Base-by-base conservation (phyloP, 1,140 invertebrate species). In the Drusus annulatus region DNA sequence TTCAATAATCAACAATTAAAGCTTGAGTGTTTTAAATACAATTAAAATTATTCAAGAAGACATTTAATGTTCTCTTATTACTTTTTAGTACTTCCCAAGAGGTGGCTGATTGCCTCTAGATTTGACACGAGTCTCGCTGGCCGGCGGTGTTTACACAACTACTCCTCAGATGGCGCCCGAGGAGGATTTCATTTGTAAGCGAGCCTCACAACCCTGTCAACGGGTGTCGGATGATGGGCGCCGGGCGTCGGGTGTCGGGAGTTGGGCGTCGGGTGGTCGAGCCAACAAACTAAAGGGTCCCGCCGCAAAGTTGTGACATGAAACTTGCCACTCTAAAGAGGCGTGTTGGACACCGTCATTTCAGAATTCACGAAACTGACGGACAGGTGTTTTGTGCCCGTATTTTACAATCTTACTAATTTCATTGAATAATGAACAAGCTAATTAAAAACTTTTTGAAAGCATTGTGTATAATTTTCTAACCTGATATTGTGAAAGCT, bases 171-270 rank as follows among this genome's bases (percentile, higher is more conserved):
- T 36, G 31, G 2, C 21, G 13, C n/a, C 54, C 8, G 16, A 71
- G 31, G 16, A 17, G 45, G 45, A 74, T 21, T 75, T 75, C 52
- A 75, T 75, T 58, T 58, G 73, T 75, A 75, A 75, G 21, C 16
- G 25, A 58, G 58, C 51, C 28, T 58, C 21, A 31, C 56, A 60
- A 7, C 52, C 21, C 52, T 60, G 73, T 75, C 73, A 60, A 6
- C 54, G 73, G 73, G 28, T 75, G 71, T 75, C 71, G 36, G 31
- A 8, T 36, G 31, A 1, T 8, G 31, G 3, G 31, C 36, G 36
- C 2, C 36, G 36, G 36, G 36, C 36, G 36, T 13, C 36, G 36
- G 36, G 36, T 13, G 36, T 45, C 36, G 36, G 36, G 36, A 1
- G 36, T 45, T 10, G 36, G 36, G 10, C 36, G 10, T 45, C 36